Evolutionary conservation across 1,140 invertebrate species (phyloP), one percentile per base, ranked within the genome.

Genomic region (Helicoverpa armigera): DNA sequence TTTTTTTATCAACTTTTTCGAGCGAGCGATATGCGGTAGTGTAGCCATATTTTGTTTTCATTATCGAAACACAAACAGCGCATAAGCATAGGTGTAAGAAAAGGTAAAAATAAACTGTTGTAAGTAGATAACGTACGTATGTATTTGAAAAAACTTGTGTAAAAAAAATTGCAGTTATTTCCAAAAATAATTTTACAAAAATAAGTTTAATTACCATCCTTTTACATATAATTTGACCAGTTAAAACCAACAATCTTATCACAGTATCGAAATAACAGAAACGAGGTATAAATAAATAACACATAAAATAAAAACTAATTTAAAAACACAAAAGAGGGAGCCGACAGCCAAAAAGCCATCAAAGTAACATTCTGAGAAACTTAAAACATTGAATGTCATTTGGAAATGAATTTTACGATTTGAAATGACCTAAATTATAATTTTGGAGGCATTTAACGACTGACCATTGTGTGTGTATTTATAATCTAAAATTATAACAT

Each of bases 361-460:
- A 75, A 60, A 18, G 35, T 18, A 53, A 76, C 74, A 85, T 85
- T 85, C 83, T 53, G 29, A 51, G 83, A 85, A 85, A 76, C n/a
- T 35, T 60, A 29, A 35, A 48, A 53, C 53, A 65, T 23, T 69
- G 78, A 83, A 73, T 87, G 86, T 86, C 85, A 85, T 86, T 83
- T 83, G 61, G 23, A 79, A 61, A 69, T 81, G 83, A 86, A 82
- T 81, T 88, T 88, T 85, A 86, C 83, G 84, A 86, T n/a, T 79
- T 18, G 14, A 83, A 87, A 87, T 86, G 80, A 85, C 75, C 83
- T 82, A 85, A 86, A 86, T 86, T 85, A 86, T 85, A 80, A 85
- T 84, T 84, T 83, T 80, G 82, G 53, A 82, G 60, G 60, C 74
- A 80, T 85, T 84, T 86, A 84, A 86, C 81, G 79, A 81, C 29